Conservation (phyloP, 2,797 vertebrate genomes). For the Rhadinocentrus ornatus region DNA sequence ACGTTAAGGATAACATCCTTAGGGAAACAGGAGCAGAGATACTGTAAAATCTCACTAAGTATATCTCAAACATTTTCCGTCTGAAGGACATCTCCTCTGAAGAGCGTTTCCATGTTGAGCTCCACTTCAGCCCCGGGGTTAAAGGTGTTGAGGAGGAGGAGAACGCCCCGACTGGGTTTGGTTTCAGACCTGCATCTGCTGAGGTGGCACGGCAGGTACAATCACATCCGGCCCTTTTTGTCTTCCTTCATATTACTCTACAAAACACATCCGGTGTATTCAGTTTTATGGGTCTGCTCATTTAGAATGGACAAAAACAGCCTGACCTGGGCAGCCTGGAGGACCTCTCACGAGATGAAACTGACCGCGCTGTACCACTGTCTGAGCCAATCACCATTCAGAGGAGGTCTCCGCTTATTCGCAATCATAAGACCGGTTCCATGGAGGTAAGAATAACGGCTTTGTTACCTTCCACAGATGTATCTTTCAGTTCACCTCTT, state of each 20-base stretch:
- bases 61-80: neutral
- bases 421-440: constrained; percentile 94
- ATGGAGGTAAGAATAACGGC: constrained; percentile 90
- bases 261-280: neutral
- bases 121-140: constrained; percentile 97
- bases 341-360: constrained; percentile 88
- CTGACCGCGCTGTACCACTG: constrained; percentile 83
- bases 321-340: constrained; percentile 91
- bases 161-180: constrained; percentile 90
- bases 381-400: constrained; percentile 86
- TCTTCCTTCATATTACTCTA: fast-evolving
- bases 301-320: constrained; percentile 91
- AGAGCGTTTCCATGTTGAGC: constrained; percentile 96
- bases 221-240: neutral
- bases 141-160: constrained; percentile 95
- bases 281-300: neutral
- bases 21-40: neutral
- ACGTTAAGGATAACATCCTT: too few relatives aligned
- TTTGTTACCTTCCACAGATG: too few relatives aligned
- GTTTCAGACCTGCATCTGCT: constrained; percentile 94
- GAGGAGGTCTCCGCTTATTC: constrained; percentile 89
- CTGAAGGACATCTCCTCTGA: constrained; percentile 92
- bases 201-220: constrained; percentile 84
- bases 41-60: neutral
- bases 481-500: too few relatives aligned